phyloP scores from a whole-genome alignment of 2,888 invertebrate species.

The Ectropis crepuscularia region DNA sequence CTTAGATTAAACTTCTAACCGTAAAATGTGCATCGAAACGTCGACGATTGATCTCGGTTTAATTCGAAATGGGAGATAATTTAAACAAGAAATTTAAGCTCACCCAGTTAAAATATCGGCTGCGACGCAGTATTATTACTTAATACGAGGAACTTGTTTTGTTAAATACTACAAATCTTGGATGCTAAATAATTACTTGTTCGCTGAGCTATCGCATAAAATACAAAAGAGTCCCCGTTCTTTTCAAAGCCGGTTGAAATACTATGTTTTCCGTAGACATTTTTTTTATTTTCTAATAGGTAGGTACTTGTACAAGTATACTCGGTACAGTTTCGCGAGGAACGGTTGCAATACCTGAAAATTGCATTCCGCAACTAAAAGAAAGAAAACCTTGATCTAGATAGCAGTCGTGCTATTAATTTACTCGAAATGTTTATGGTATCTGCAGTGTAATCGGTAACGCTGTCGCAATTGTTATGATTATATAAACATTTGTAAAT shows the following conservation, averaged over 20 bases:
- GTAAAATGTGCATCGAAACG: too few relatives aligned
- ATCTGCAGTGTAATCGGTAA: conserved; percentile 2
- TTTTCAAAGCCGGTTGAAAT: neutral
- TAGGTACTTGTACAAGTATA: too few relatives aligned
- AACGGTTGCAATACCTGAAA: conserved; percentile 7
- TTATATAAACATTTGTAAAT: conserved; percentile 11
- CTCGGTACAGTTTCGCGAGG: neutral
- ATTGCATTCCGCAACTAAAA: conserved; percentile 5
- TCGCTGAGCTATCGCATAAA: too few relatives aligned
- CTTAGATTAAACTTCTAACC: too few relatives aligned
- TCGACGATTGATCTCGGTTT: too few relatives aligned
- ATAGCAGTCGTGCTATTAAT: conserved; percentile 5
- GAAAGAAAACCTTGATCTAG: conserved; percentile 18
- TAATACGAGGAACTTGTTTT: too few relatives aligned
- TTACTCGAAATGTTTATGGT: neutral
- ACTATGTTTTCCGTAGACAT: neutral
- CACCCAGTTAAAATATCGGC: too few relatives aligned
- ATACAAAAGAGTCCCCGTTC: neutral
- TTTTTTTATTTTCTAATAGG: neutral
- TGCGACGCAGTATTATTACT: too few relatives aligned
- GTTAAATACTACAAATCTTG: too few relatives aligned
- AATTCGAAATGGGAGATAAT: too few relatives aligned
- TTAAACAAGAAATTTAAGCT: too few relatives aligned
- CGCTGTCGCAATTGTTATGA: conserved; percentile 18
- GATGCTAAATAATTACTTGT: too few relatives aligned